phyloP scores from a whole-genome alignment of 2,888 invertebrate species.

The Drosophila incognita region DNA sequence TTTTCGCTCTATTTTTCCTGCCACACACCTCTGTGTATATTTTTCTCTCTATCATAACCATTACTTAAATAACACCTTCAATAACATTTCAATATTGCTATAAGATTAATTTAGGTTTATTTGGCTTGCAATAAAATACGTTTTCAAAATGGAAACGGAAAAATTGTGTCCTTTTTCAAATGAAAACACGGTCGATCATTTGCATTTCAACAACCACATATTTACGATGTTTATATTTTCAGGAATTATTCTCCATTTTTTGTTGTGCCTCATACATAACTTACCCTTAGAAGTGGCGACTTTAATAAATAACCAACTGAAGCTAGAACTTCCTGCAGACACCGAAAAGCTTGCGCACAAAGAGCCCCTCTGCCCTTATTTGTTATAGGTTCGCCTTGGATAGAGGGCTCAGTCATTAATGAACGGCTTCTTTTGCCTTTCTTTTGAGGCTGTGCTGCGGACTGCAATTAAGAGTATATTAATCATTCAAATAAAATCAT shows the following conservation, averaged over 20 bases:
- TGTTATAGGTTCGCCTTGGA: background rate
- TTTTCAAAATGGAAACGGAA: background rate
- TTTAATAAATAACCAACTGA: constrained; percentile 35
- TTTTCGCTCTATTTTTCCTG: too few species aligned
- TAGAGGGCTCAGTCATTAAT: background rate
- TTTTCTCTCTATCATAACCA: background rate
- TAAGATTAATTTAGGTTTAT: background rate
- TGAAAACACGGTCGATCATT: background rate
- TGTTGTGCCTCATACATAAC: background rate
- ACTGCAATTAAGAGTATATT: constrained; percentile 5
- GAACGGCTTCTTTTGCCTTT: constrained; percentile 4
- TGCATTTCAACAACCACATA: background rate
- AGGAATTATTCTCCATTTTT: background rate
- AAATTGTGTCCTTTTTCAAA: background rate
- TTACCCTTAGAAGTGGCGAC: constrained; percentile 32
- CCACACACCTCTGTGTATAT: too few species aligned
- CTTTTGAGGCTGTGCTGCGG: background rate
- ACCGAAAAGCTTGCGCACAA: constrained; percentile 33
- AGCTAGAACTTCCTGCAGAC: constrained; percentile 23
- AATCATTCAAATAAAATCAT: too few species aligned
- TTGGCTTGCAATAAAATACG: background rate
- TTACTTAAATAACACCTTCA: background rate
- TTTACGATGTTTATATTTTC: background rate
- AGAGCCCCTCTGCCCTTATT: constrained; percentile 3
- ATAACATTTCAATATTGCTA: background rate